Evolutionary conservation across 2,797 vertebrate species (phyloP), one percentile per base, ranked within the genome.

Genomic region (Gymnothorax javanicus): DNA sequence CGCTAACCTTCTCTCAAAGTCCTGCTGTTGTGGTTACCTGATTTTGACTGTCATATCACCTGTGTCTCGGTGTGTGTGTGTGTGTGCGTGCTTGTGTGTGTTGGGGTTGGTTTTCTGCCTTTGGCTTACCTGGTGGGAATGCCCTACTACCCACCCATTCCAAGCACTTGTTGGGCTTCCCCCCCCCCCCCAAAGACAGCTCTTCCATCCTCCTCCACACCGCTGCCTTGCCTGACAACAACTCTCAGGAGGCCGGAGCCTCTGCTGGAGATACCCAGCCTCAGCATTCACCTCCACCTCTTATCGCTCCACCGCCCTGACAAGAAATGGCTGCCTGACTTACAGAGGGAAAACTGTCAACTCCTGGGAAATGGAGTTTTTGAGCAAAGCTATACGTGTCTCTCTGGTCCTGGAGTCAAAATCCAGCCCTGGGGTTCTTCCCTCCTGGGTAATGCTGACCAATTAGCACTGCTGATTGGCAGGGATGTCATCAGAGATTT

Each of bases 161-260:
- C 57, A 25, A 27, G 54, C 25, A 59, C 1, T 27, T 25, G 17
- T 60, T 13, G 7, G 69, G 67, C 43, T 52, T 43, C 84, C 79
- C 59, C 56, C 94, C 57, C 93, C 91, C 94, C 95, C 90, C 91
- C 92, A 91, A 87, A 91, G 86, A 85, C 89, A 86, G 87, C 89
- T 89, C 89, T 67, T 8, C 85, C 85, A 86, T 85, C 90, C 87
- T 87, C 83, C 87, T 88, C 43, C 15, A 7, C 75, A 60, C 73
- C 71, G 5, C 67, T 83, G 20, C 77, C 88, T 88, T 73, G 73
- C 84, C 73, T 50, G 23, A 50, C 73, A 64, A 23, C 58, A 3
- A 23, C 58, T 86, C 85, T 79, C 59, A 12, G 69, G 85, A 23
- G 73, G 50, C 4, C 17, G 15, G 85, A 60, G 33, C n/a, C 13